Conservation (phyloP, 2,113 vertebrate genomes). For the Egretta garzetta region DNA sequence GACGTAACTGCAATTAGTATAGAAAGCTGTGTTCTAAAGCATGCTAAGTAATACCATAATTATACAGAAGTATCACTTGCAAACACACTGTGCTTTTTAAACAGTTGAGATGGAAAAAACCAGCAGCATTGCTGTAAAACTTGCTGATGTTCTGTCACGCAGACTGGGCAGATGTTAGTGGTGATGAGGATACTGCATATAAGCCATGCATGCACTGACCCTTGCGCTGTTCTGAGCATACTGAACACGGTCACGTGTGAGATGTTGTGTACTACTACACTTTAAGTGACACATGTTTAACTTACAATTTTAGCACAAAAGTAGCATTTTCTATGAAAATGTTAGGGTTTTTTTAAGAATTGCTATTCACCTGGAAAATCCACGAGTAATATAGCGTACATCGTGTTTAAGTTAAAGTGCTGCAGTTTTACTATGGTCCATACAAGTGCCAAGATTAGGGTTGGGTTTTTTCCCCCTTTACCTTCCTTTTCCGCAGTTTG, state of each 20-base stretch:
- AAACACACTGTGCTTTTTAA: not conserved
- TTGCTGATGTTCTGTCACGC: rapidly evolving
- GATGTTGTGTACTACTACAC: rapidly evolving
- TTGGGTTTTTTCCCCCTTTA: not conserved
- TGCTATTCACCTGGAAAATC: not conserved
- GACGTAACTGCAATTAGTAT: rapidly evolving
- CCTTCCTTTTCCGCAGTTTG: constrained; percentile 95
- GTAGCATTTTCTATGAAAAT: not conserved
- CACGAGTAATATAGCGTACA: rapidly evolving
- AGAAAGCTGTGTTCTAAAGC: not conserved
- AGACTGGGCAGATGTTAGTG: not conserved
- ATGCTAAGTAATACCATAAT: not conserved
- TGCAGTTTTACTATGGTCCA: not conserved
- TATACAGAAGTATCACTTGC: not conserved
- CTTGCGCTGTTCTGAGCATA: too few relatives aligned
- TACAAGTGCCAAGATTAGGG: rapidly evolving
- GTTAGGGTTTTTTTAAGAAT: rapidly evolving
- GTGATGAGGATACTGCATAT: rapidly evolving
- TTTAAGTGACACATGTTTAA: not conserved
- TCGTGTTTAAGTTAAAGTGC: not conserved
- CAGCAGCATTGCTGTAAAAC: not conserved
- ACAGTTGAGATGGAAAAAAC: not conserved
- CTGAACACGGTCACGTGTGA: rapidly evolving
- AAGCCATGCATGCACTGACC: rapidly evolving
- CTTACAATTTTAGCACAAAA: rapidly evolving